Evolutionary conservation across 2,113 vertebrate genomes (phyloP).

Genomic region (Hypocryptadius cinnamomeus): DNA sequence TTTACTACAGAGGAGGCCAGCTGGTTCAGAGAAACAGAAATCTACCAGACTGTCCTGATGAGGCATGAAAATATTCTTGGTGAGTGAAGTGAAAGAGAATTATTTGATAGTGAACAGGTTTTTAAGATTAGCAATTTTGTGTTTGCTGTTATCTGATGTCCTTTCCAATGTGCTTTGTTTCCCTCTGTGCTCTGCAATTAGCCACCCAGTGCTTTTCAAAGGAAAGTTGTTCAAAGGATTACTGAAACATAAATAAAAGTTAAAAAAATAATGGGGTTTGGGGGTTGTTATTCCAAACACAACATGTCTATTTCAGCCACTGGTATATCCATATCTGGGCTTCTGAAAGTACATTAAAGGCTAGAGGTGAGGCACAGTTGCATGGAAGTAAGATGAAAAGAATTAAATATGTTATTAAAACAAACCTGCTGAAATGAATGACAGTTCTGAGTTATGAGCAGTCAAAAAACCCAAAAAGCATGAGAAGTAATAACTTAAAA

Average conservation of each 20-base stretch:
- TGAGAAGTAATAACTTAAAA: background rate
- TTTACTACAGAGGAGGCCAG: slow-evolving; percentile 97
- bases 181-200: background rate
- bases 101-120: background rate
- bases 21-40: slow-evolving; percentile 98
- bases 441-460: background rate
- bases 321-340: background rate
- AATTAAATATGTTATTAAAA: background rate
- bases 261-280: background rate
- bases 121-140: background rate
- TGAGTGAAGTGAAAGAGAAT: slow-evolving; percentile 62
- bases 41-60: slow-evolving; percentile 97
- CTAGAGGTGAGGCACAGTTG: background rate
- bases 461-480: background rate
- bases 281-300: background rate
- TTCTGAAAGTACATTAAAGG: background rate
- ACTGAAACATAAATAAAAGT: background rate
- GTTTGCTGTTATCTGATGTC: background rate
- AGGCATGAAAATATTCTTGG: slow-evolving; percentile 97
- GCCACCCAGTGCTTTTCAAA: background rate
- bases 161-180: background rate
- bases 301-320: background rate
- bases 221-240: background rate
- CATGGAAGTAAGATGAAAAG: background rate
- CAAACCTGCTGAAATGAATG: background rate